These are phyloP conservation scores for Periophthalmus magnuspinnatus DNA, from an alignment of 2,797 vertebrate genomes.

Conservation along the genomic window DNA sequence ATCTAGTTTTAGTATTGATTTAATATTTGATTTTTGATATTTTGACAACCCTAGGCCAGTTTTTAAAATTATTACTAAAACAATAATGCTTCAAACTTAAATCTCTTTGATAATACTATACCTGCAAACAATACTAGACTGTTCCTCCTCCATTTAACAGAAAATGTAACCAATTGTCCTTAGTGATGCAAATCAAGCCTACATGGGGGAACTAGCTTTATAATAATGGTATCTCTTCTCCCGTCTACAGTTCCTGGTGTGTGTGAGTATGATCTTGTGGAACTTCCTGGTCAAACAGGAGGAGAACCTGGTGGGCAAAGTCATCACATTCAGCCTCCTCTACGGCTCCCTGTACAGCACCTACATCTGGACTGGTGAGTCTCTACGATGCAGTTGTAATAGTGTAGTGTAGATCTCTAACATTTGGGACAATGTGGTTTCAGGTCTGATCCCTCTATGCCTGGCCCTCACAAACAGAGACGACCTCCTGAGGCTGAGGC, in stretches of 20 bases:
- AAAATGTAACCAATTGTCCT: no score
- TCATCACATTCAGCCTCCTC: conserved; percentile 88
- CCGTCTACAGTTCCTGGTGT: conserved; percentile 84
- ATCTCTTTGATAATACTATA: no score
- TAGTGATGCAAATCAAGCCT: no score
- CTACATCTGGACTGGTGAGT: conserved; percentile 92
- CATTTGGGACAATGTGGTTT: conserved; percentile 44
- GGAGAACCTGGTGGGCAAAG: conserved; percentile 81
- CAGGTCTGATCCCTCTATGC: conserved; percentile 91
- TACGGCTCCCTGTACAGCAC: conserved; percentile 96
- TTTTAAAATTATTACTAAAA: no score
- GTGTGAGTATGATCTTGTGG: conserved; percentile 93
- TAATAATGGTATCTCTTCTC: neutral
- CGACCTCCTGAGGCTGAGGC: conserved; percentile 83
- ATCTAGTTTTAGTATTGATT: no score
- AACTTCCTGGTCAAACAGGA: conserved; percentile 87
- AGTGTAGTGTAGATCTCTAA: neutral
- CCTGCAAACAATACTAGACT: no score
- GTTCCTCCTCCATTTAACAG: no score
- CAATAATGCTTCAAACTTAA: no score
- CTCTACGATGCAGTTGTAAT: no score
- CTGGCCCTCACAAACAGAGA: conserved; percentile 88
- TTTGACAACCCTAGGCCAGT: no score
- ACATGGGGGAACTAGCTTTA: no score
- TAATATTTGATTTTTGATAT: no score